Percentiles rank a stretch among this genome's conserved stretches.
Evolutionary conservation across 2,797 vertebrate species (phyloP).

Genomic region (Malacoctenus gilli): DNA sequence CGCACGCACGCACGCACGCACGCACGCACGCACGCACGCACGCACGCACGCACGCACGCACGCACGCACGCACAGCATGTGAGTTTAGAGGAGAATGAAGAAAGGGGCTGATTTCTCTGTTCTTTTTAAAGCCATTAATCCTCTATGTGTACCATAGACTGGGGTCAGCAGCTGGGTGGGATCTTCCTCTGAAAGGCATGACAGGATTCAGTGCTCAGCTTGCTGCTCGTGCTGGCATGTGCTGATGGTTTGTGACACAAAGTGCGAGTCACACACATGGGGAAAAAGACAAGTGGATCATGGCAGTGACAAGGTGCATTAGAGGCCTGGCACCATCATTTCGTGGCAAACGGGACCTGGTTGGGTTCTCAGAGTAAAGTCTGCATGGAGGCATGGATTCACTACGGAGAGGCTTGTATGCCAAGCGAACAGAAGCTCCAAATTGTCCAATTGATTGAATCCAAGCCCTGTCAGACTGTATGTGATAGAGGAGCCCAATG

Average conservation of each 20-base stretch:
- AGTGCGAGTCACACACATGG: conserved; percentile 26
- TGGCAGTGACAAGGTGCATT: conserved; percentile 54
- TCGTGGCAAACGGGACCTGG: conserved; percentile 27
- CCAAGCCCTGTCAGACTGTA: conserved; percentile 4
- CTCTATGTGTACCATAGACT: conserved; percentile 12
- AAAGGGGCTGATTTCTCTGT: not conserved
- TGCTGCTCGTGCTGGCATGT: conserved; percentile 23
- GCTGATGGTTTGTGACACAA: conserved; percentile 44
- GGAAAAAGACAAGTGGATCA: conserved; percentile 4
- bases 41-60: too few relatives aligned
- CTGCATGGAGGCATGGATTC: conserved; percentile 55
- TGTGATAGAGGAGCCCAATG: too few relatives aligned
- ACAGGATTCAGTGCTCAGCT: conserved; percentile 26
- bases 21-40: too few relatives aligned
- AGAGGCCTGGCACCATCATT: conserved; percentile 39
- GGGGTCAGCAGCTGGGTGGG: conserved; percentile 20
- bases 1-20: too few relatives aligned
- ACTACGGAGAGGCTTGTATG: conserved; percentile 41
- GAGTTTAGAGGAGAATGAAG: not conserved
- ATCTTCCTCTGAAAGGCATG: conserved; percentile 37
- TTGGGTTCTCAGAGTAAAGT: conserved; percentile 38
- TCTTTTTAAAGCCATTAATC: not conserved
- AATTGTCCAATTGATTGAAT: conserved; percentile 35
- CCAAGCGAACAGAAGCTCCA: conserved; percentile 27
- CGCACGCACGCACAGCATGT: not conserved